Conservation (phyloP, 2,888 invertebrate genomes). For the Loripinus fragilis region DNA sequence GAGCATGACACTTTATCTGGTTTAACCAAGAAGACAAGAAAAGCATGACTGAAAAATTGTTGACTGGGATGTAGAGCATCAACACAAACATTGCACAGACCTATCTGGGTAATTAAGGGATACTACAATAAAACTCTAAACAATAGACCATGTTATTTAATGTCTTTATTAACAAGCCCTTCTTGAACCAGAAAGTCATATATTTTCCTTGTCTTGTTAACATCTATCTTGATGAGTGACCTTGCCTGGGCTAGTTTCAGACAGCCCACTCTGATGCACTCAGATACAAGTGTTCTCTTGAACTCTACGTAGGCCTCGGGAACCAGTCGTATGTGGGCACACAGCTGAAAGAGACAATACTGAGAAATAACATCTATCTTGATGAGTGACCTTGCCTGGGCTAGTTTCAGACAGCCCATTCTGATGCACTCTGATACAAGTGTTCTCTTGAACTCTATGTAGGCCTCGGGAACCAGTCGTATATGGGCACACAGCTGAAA, state of each 20-base stretch:
- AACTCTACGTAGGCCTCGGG: constrained; percentile 92
- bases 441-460: constrained; percentile 90
- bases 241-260: constrained; percentile 92
- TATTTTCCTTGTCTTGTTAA: constrained; percentile 93
- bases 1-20: too few species aligned
- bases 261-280: constrained; percentile 90
- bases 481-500: constrained; percentile 88
- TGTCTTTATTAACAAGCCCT: constrained; percentile 74
- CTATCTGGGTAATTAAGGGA: too few species aligned
- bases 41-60: too few species aligned
- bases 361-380: constrained; percentile 92
- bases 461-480: constrained; percentile 91
- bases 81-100: too few species aligned
- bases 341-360: constrained; percentile 85
- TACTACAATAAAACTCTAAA: too few species aligned
- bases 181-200: constrained; percentile 87
- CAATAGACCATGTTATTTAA: not conserved
- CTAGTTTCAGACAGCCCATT: constrained; percentile 88
- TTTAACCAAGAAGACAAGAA: too few species aligned
- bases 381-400: constrained; percentile 92
- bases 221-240: constrained; percentile 94
- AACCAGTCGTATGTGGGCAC: constrained; percentile 89
- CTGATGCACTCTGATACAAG: constrained; percentile 91
- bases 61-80: too few species aligned
- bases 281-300: constrained; percentile 89